Evolutionary conservation across 2,888 invertebrate genomes (phyloP), one percentile per base, ranked within the genome.

Genomic region (Amblyteles armatorius): DNA sequence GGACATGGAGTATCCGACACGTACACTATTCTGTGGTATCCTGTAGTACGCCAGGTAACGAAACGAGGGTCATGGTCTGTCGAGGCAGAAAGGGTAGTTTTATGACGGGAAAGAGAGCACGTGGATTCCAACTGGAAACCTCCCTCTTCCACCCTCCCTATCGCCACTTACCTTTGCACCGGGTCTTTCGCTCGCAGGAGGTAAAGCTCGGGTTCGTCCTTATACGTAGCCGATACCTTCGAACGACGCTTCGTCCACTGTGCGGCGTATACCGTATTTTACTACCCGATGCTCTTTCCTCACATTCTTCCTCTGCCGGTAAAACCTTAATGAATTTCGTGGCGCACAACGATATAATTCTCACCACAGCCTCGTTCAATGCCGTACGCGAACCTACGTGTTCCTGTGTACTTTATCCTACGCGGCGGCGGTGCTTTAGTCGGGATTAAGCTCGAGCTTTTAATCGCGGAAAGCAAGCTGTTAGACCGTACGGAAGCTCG

Each of bases 21-120:
- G 57, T 84, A 83, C 71, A 63, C 76, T 77, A 55, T 63, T 60
- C 60, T 63, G 63, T 13, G 79, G 67, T 68, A 29, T 63, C 22
- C 44, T 22, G 60, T 71, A 69, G 60, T 44, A 33, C 72, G 79
- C 85, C 44, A 83, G 87, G 84, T 87, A 87, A 83, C 82, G 77
- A 86, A 85, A 86, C 85, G 85, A 87, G 88, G 87, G 87, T 86
- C 86, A 78, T 71, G 86, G 79, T 79, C 69, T 68, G 73, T 52
- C 44, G 40, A 57, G 55, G 36, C 67, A 67, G 74, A 74, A 80
- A 84, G 86, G 87, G 86, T 84, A 86, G 87, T 89, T 89, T 89
- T 89, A 89, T 88, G 86, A 87, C 87, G 86, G 87, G 87, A 85
- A 86, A 88, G 80, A 77, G 86, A 86, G 86, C 87, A 87, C 85